Conservation (phyloP, 2,797 vertebrate species). For the Sebastiscus albofasciatus region DNA sequence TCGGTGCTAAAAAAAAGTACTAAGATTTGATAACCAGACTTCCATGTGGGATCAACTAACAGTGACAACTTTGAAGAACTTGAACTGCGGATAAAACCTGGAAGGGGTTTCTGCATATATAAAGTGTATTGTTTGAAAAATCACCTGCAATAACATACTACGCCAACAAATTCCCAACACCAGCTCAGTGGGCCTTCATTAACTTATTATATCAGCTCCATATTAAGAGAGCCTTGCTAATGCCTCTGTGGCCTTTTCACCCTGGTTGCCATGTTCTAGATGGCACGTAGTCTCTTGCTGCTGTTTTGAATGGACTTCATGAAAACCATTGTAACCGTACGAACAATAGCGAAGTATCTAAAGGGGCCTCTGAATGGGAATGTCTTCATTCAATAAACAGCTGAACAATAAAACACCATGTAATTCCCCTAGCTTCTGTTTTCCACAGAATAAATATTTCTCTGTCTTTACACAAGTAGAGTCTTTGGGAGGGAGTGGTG, state of each 20-base stretch:
- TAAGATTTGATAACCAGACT: background rate
- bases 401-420: slow-evolving; percentile 77
- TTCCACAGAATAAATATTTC: slow-evolving; percentile 71
- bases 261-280: slow-evolving; percentile 42
- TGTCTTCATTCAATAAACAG: slow-evolving; percentile 77
- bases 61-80: background rate
- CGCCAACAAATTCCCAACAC: background rate
- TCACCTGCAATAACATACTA: background rate
- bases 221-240: background rate
- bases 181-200: background rate
- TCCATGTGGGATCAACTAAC: background rate
- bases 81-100: background rate
- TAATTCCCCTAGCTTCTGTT: slow-evolving; percentile 71
- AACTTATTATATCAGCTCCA: background rate
- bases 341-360: slow-evolving; percentile 66
- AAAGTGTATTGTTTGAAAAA: background rate
- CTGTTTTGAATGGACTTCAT: slow-evolving; percentile 65
- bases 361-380: slow-evolving; percentile 58
- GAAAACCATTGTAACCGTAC: slow-evolving; percentile 67
- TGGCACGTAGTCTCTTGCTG: slow-evolving; percentile 61
- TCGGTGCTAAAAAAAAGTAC: background rate
- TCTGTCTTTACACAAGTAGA: slow-evolving; percentile 36
- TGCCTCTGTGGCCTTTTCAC: slow-evolving; percentile 70
- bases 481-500: slow-evolving; percentile 17
- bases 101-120: background rate